Evolutionary conservation across 2,113 vertebrate genomes (phyloP), one percentile per base, ranked within the genome.

Genomic region (Hypomesus transpacificus): DNA sequence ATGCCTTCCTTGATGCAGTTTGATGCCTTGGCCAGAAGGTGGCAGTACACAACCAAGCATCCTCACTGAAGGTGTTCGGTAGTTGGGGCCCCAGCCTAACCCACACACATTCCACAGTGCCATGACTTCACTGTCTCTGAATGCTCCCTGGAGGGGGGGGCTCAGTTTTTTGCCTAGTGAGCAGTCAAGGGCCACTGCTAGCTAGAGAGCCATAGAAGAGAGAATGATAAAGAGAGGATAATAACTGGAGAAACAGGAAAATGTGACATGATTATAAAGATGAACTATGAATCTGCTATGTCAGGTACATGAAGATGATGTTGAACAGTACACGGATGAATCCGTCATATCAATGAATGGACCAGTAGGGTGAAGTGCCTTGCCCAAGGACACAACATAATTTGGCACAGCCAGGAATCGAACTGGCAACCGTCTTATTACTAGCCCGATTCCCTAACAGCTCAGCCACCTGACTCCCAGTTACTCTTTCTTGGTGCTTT

Each of bases 1-100:
- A 21, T 51, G 39, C 39, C 39, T 9, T 46, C 34, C 4, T 22
- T 66, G n/a, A n/a, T n/a, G 64, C 64, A 73, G 6, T 74, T 58
- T 56, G 14, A 22, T 2, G 14, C 0, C 0, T 70, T 73, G 8
- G 76, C 84, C 86, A 90, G 18, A 52, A 1, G 80, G 77, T 74
- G 85, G 86, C 83, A 76, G 75, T 39, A 34, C 71, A n/a, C 21
- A 34, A 70, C 26, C 71, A 56, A 20, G n/a, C 65, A 68, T 17
- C 0, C 17, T 31, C 31, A 6, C 5, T 69, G 22, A 34, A 17
- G 53, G 21, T 51, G n/a, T 11, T 68, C 17, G 26, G 34, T 26
- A 9, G 28, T 14, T 28, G 0, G 17, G 17, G 9, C 21, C 13
- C 56, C 56, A 59, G 17, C 46, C 31, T 63, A 58, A 57, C 60